Evolutionary conservation across 2,888 invertebrate genomes (phyloP).

Genomic region (Gymnocheta viridis): DNA sequence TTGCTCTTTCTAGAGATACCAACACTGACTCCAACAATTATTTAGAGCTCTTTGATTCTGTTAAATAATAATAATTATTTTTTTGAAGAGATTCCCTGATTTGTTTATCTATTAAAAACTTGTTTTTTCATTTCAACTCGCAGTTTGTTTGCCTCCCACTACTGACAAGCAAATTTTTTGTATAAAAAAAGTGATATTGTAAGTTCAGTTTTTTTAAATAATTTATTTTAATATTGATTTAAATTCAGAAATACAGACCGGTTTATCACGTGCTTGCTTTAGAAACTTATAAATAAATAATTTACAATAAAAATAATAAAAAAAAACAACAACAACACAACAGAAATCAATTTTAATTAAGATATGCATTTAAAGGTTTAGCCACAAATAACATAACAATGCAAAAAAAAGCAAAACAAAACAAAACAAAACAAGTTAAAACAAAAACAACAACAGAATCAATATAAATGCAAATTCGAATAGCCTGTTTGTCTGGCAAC

Average conservation of each 20-base stretch:
- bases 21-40: too few relatives aligned
- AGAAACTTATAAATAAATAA: conserved; percentile 26
- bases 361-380: conserved; percentile 7
- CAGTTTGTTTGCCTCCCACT: conserved; percentile 16
- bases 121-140: background rate
- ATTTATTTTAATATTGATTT: conserved; percentile 6
- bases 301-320: conserved; percentile 18
- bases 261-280: conserved; percentile 67
- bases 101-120: too few relatives aligned
- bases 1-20: too few relatives aligned
- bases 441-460: background rate
- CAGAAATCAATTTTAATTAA: conserved; percentile 54
- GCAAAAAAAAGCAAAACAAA: background rate
- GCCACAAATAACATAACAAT: conserved; percentile 40
- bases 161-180: background rate
- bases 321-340: background rate
- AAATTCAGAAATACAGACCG: conserved; percentile 46
- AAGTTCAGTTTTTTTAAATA: conserved; percentile 17
- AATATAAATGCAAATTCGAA: conserved; percentile 5
- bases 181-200: background rate
- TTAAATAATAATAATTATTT: too few relatives aligned
- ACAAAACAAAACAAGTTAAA: background rate
- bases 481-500: background rate
- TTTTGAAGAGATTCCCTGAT: too few relatives aligned
- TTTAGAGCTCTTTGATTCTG: too few relatives aligned